Evolutionary conservation across 2,888 invertebrate species (phyloP).

Genomic region (Hemistola chrysoprasaria): DNA sequence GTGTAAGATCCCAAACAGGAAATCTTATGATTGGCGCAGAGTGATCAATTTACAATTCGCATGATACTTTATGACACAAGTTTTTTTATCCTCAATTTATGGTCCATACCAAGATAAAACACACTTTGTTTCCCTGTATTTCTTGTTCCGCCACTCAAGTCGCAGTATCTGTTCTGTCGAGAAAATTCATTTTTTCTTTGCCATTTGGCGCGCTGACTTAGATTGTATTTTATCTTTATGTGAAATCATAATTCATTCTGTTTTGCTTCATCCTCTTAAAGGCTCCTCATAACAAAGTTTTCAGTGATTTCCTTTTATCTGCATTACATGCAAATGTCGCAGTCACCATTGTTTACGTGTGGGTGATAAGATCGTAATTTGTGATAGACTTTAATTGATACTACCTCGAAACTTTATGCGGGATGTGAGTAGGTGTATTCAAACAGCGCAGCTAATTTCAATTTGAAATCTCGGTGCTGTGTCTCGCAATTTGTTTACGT

Average conservation of each 20-base stretch:
- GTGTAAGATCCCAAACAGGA: neutral
- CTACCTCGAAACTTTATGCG: slow-evolving; percentile 23
- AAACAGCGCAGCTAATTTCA: slow-evolving; percentile 19
- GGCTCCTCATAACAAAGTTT: slow-evolving; percentile 59
- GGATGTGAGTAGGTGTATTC: slow-evolving; percentile 17
- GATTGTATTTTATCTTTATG: slow-evolving; percentile 80
- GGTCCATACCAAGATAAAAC: slow-evolving; percentile 24
- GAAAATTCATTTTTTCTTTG: slow-evolving; percentile 73
- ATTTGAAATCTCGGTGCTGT: slow-evolving; percentile 16
- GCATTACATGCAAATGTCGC: slow-evolving; percentile 60
- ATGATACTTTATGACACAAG: slow-evolving; percentile 14
- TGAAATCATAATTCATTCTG: slow-evolving; percentile 77
- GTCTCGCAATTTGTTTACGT: slow-evolving; percentile 18
- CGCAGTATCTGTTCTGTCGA: slow-evolving; percentile 57
- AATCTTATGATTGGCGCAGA: slow-evolving; percentile 5
- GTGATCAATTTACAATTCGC: slow-evolving; percentile 8
- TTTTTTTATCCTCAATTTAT: slow-evolving; percentile 15
- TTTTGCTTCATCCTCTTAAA: slow-evolving; percentile 59
- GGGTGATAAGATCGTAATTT: slow-evolving; percentile 55
- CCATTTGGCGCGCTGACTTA: slow-evolving; percentile 74
- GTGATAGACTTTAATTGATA: slow-evolving; percentile 52
- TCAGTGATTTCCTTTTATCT: slow-evolving; percentile 65
- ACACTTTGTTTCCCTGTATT: slow-evolving; percentile 47
- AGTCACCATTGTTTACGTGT: slow-evolving; percentile 61
- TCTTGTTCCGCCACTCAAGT: slow-evolving; percentile 53